These are phyloP conservation scores for Centropus bengalensis DNA, from an alignment of 2,113 vertebrate genomes.

Conservation along the genomic window DNA sequence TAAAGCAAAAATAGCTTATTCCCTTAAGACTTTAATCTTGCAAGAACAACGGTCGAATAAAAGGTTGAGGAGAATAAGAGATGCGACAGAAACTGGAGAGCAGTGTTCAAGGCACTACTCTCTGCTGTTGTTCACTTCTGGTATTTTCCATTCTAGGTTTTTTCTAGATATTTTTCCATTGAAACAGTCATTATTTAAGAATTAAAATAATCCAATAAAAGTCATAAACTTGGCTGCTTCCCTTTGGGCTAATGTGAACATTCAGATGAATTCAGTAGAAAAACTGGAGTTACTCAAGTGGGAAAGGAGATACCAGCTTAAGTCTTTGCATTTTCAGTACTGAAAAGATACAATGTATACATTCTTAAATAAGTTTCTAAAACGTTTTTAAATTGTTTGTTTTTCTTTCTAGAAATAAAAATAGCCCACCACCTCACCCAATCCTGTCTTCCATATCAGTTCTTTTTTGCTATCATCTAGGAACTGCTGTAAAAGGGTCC, in stretches of 20 bases:
- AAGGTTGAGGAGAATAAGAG: neutral
- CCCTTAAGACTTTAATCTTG: neutral
- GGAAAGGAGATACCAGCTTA: neutral
- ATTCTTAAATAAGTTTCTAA: neutral
- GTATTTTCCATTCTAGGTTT: neutral
- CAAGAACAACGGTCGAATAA: neutral
- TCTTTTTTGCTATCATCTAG: constrained; percentile 82
- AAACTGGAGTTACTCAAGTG: neutral
- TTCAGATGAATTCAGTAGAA: neutral
- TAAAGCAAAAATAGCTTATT: neutral
- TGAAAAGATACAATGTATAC: neutral
- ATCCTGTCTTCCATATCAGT: constrained; percentile 76
- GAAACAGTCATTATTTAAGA: neutral
- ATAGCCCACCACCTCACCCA: constrained; percentile 64
- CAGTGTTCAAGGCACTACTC: neutral
- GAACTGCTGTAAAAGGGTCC: constrained; percentile 79
- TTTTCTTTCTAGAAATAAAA: constrained; percentile 78
- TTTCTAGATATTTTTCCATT: neutral
- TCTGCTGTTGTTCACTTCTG: neutral
- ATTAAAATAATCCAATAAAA: neutral
- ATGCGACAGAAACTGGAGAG: neutral
- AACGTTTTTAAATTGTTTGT: neutral
- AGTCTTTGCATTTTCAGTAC: neutral
- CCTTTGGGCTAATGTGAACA: neutral
- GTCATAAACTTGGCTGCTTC: neutral